A percentile compares a stretch with the other conserved stretches of the same genome.
These are phyloP conservation scores for Amphiura filiformis DNA, from an alignment of 35 echinoderm and acorn worm species.

Conservation along the genomic window DNA sequence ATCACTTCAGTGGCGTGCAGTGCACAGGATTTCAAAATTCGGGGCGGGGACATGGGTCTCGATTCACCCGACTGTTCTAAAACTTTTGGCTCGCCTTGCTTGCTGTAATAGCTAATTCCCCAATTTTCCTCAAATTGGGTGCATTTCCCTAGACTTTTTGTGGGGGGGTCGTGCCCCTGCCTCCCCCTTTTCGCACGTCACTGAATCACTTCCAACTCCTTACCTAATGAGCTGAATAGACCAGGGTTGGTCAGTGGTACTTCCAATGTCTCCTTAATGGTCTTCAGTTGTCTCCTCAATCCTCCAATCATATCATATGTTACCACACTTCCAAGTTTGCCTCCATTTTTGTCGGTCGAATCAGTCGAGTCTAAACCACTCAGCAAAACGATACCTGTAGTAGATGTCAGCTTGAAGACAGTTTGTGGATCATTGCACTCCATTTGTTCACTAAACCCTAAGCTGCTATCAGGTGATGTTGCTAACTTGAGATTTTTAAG, in stretches of 20 bases:
- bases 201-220: no score
- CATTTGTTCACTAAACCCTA: no score
- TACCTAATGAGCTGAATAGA: conserved; percentile 79
- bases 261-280: conserved; percentile 70
- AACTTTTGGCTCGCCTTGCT: no score
- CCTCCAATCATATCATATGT: conserved; percentile 89
- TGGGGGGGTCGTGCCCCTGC: no score
- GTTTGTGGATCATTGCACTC: neutral
- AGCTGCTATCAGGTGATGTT: neutral
- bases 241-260: conserved; percentile 77
- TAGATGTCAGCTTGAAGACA: neutral
- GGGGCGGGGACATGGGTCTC: no score
- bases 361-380: neutral
- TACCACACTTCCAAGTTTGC: neutral
- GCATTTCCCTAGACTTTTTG: no score
- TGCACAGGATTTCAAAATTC: no score
- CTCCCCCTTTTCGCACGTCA: no score
- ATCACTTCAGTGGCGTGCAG: no score
- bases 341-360: neutral
- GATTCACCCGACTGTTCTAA: no score
- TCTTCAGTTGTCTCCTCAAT: conserved; percentile 70
- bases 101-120: no score
- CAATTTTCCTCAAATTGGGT: no score
- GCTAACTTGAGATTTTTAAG: neutral
- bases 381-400: neutral